phyloP scores from a whole-genome alignment of 1,140 invertebrate genomes.

The Magallana gigas region DNA sequence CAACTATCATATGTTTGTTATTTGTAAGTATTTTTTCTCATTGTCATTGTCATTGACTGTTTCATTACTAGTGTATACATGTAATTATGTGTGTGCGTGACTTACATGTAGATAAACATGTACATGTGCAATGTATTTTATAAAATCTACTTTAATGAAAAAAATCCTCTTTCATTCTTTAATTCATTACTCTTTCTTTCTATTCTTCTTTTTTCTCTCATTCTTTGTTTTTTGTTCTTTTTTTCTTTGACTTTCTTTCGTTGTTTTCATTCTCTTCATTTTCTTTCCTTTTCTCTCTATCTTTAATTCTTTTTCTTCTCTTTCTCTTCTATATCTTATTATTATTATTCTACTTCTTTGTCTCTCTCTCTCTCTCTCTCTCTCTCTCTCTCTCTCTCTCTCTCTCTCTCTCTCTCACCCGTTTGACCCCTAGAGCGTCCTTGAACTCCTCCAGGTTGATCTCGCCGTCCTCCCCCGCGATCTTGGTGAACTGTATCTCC shows the following conservation, averaged over 20 bases:
- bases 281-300: neutral
- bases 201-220: neutral
- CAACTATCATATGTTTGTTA: too few species aligned
- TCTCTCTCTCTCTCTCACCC: slow-evolving; percentile 45
- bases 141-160: too few species aligned
- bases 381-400: neutral
- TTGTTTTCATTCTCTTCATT: neutral
- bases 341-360: neutral
- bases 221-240: neutral
- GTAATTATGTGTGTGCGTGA: too few species aligned
- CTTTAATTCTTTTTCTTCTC: neutral
- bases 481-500: slow-evolving; percentile 58
- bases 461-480: slow-evolving; percentile 55
- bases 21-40: too few species aligned
- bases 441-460: slow-evolving; percentile 59
- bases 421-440: slow-evolving; percentile 54
- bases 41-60: too few species aligned
- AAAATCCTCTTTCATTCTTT: neutral
- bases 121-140: neutral
- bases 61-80: too few species aligned
- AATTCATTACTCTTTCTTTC: neutral
- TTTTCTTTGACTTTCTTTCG: neutral
- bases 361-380: neutral
- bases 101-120: neutral
- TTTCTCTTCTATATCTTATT: neutral